A percentile compares a stretch with the other conserved stretches of the same genome.
Evolutionary conservation across 2,888 invertebrate species (phyloP).

Genomic region (Perithous albicinctus): DNA sequence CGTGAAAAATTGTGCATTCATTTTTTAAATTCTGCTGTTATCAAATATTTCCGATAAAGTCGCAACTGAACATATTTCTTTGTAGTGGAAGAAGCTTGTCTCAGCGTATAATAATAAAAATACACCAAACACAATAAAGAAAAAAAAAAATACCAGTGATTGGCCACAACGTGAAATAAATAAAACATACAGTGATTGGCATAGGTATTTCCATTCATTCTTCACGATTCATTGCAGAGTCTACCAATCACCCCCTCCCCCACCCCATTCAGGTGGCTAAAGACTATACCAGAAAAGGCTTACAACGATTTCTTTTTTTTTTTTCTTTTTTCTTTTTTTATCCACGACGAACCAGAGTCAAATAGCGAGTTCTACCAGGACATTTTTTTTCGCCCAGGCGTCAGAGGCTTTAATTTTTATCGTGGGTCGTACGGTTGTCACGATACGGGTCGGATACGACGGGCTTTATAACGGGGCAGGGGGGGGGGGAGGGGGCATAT

Average conservation of each 20-base stretch:
- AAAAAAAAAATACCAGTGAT: too few relatives aligned
- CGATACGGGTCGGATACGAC: constrained; percentile 66
- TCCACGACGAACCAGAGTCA: neutral
- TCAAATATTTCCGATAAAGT: too few relatives aligned
- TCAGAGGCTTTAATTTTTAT: constrained; percentile 66
- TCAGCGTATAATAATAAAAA: too few relatives aligned
- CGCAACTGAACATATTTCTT: too few relatives aligned
- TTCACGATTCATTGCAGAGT: constrained; percentile 12
- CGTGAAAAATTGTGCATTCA: too few relatives aligned
- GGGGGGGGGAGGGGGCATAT: too few relatives aligned
- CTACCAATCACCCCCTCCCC: constrained; percentile 14
- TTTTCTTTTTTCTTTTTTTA: neutral
- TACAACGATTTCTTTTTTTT: neutral
- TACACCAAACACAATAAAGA: too few relatives aligned
- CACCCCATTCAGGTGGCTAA: too few relatives aligned
- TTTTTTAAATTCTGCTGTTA: too few relatives aligned
- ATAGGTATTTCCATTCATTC: neutral
- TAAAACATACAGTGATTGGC: neutral
- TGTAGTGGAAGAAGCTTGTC: too few relatives aligned
- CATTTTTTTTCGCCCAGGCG: constrained; percentile 43
- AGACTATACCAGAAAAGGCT: neutral
- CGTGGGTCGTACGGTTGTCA: constrained; percentile 67
- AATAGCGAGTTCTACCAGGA: neutral
- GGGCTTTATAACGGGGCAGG: constrained; percentile 64
- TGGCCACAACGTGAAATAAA: neutral